Conservation (phyloP, 2,113 vertebrate genomes). For the Galemys pyrenaicus region DNA sequence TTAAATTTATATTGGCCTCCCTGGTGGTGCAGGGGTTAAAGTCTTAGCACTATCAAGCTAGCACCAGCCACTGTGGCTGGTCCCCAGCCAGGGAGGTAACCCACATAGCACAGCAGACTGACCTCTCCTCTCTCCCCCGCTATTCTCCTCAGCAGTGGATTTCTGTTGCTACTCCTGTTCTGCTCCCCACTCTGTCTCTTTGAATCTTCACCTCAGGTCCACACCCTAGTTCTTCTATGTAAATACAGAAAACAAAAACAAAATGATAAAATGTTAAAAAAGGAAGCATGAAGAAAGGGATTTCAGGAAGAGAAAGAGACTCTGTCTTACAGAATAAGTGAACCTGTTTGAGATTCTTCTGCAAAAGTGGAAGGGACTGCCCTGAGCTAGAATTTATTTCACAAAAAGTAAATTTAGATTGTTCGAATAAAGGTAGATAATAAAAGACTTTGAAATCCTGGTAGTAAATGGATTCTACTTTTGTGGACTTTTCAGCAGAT, state of each 20-base stretch:
- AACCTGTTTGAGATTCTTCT: background rate
- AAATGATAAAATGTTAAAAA: background rate
- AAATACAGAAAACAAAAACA: too few relatives aligned
- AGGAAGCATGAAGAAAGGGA: background rate
- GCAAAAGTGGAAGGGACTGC: background rate
- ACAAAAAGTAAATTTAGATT: background rate
- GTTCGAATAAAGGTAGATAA: background rate
- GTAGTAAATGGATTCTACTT: background rate
- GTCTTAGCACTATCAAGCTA: too few relatives aligned
- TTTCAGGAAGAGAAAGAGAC: background rate
- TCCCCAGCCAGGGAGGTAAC: too few relatives aligned
- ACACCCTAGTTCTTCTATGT: too few relatives aligned
- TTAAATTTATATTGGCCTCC: slow-evolving; percentile 3
- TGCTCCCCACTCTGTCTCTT: too few relatives aligned
- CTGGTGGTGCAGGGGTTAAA: too few relatives aligned
- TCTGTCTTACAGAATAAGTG: background rate
- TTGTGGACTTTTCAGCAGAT: background rate
- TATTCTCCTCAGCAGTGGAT: too few relatives aligned
- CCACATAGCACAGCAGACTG: too few relatives aligned
- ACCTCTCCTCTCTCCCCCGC: too few relatives aligned
- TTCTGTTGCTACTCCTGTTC: too few relatives aligned
- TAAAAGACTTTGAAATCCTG: background rate
- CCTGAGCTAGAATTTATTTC: background rate
- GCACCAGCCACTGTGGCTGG: too few relatives aligned
- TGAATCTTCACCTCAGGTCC: too few relatives aligned